Evolutionary conservation across 2,888 invertebrate species (phyloP), one percentile per base, ranked within the genome.

Genomic region (Colostygia pectinataria): DNA sequence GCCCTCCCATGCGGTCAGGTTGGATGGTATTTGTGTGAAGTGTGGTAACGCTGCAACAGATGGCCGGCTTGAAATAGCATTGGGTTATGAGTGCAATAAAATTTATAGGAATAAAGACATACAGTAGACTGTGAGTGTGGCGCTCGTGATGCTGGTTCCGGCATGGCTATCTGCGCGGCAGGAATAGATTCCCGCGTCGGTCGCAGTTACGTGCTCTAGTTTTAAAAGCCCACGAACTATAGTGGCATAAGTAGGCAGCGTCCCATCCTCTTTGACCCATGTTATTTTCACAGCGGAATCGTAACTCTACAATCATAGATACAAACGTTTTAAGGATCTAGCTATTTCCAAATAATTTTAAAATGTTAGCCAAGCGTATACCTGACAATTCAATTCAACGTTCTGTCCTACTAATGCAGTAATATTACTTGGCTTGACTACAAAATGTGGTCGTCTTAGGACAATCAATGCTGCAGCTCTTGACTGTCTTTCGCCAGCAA

Each of bases 81-180:
- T 63, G 62, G 77, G 78, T 80, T 83, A 83, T 80, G 74, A 74
- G 66, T 74, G 80, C 75, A 80, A 85, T 86, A 83, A 87, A 87
- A 80, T 76, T 63, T 57, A 65, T 70, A 65, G 66, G 70, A 75
- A 80, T 73, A 71, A 69, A 65, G 65, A 93, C 96, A 95, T 92
- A 98, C 98, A 97, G 83, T 97, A 95, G 55, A 98, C 97, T 56
- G 95, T 96, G 59, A 98, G 93, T 50, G 95, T 94, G 24, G 98
- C 98, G 74, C 95, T 95, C 33, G 97, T 95, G 63, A 95, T 94
- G 62, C 97, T 95, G 52, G 94, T 93, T 13, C 98, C 98, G 49
- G 97, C 97, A 60, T 95, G 93, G 85, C 98, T 98, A 75, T 96
- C 96, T 18, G 97, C 98, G 65, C 96, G 94, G 86, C 98, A 98